A percentile compares a stretch with the other conserved stretches of the same genome.
Evolutionary conservation across 2,113 vertebrate species (phyloP).

Genomic region (Phrynocephalus versicolor): DNA sequence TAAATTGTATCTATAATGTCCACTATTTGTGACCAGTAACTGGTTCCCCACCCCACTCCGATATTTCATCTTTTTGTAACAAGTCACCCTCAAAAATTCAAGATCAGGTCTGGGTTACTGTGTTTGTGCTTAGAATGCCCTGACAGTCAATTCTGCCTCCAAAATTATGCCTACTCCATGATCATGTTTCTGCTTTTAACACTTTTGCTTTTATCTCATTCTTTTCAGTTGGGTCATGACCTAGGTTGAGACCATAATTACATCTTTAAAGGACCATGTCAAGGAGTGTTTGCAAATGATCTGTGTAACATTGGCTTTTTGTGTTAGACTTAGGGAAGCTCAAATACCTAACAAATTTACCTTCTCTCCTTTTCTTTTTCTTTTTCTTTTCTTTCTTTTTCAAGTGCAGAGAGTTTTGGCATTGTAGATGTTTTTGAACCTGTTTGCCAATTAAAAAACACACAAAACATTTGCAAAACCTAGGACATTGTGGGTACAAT

Average conservation of each 20-base stretch:
- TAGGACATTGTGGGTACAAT: not conserved
- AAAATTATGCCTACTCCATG: not conserved
- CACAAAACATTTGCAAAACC: not conserved
- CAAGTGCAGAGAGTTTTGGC: not conserved
- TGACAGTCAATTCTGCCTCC: not conserved
- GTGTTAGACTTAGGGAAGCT: not conserved
- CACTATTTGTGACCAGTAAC: not conserved
- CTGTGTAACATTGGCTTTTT: not conserved
- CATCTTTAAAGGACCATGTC: not conserved
- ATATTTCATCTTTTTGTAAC: not conserved
- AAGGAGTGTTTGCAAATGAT: not conserved
- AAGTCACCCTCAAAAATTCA: not conserved
- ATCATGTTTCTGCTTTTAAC: conserved; percentile 2
- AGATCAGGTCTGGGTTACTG: not conserved
- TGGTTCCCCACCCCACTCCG: not conserved
- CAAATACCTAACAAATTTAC: not conserved
- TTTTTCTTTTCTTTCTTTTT: not conserved
- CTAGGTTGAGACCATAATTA: not conserved
- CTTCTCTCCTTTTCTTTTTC: not conserved
- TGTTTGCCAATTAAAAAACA: not conserved
- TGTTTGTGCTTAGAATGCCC: not conserved
- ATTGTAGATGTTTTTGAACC: not conserved
- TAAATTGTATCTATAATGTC: not conserved
- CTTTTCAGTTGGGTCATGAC: conserved; percentile 3
- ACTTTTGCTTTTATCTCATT: not conserved